These are phyloP conservation scores for Chinchilla lanigera DNA, from an alignment of 2,113 vertebrate genomes.

Conservation along the genomic window DNA sequence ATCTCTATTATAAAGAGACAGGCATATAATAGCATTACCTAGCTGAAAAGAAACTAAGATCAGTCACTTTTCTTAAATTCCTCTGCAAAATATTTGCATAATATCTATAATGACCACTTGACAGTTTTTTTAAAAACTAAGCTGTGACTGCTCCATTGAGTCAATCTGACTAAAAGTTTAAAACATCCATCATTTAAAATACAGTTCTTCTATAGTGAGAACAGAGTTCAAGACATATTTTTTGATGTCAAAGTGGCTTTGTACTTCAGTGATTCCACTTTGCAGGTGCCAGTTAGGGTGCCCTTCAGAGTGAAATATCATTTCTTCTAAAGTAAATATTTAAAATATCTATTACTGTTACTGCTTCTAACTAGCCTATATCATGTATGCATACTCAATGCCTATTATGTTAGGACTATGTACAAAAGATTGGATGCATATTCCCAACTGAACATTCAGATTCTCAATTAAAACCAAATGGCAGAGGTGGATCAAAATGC, in stretches of 20 bases:
- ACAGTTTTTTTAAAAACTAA: conserved; percentile 14
- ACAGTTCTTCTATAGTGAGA: conserved; percentile 32
- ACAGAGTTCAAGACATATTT: conserved; percentile 51
- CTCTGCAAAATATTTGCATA: conserved; percentile 53
- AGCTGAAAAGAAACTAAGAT: conserved; percentile 27
- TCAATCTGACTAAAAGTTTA: conserved; percentile 59
- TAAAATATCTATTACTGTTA: conserved; percentile 3
- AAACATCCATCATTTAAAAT: conserved; percentile 48
- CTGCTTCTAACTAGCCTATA: not conserved
- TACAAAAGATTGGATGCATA: not conserved
- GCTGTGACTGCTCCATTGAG: conserved; percentile 23
- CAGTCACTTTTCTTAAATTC: conserved; percentile 51
- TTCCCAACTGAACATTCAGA: not conserved
- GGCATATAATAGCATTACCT: conserved; percentile 63
- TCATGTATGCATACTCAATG: not conserved
- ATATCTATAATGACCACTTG: not conserved
- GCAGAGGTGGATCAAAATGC: not conserved
- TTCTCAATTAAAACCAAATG: not conserved
- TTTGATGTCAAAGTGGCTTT: conserved; percentile 53
- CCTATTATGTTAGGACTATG: not conserved
- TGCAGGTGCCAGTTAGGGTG: not conserved
- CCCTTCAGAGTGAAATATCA: conserved; percentile 39
- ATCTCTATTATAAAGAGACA: conserved; percentile 67
- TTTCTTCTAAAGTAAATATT: conserved; percentile 61
- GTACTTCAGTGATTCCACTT: conserved; percentile 42